Evolutionary conservation across 2,888 invertebrate genomes (phyloP).

Genomic region (Pecten maximus): DNA sequence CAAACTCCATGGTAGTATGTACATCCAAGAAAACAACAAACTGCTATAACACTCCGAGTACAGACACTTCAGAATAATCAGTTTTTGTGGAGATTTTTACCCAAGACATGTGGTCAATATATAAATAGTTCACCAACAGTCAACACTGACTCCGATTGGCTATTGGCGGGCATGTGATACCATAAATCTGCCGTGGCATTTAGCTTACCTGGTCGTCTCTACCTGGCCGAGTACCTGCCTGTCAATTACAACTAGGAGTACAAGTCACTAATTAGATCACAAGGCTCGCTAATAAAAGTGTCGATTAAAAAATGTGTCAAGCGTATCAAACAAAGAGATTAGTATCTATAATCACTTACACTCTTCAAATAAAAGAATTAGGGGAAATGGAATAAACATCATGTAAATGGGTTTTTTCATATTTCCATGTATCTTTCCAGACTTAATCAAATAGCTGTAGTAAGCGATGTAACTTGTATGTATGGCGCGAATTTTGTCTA

Average conservation of each 20-base stretch:
- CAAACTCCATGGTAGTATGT: background rate
- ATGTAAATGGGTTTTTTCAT: too few species aligned
- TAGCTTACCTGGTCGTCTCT: background rate
- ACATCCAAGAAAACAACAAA: background rate
- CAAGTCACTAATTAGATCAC: constrained; percentile 11
- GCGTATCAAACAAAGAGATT: too few species aligned
- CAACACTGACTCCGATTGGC: background rate
- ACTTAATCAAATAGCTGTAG: too few species aligned
- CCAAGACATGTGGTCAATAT: background rate
- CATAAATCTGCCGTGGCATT: background rate
- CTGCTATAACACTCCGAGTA: background rate
- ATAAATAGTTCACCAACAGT: background rate
- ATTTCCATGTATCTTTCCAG: too few species aligned
- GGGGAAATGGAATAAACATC: too few species aligned
- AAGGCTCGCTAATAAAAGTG: background rate
- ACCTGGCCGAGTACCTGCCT: background rate
- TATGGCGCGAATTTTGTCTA: too few species aligned
- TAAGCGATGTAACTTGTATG: too few species aligned
- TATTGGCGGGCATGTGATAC: background rate
- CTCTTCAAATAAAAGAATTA: too few species aligned
- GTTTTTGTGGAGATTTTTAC: background rate
- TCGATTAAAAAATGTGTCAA: background rate
- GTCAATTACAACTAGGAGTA: background rate
- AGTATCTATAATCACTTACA: too few species aligned
- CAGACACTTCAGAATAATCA: background rate